phyloP scores from a whole-genome alignment of 2,113 vertebrate genomes.

The Origma solitaria region DNA sequence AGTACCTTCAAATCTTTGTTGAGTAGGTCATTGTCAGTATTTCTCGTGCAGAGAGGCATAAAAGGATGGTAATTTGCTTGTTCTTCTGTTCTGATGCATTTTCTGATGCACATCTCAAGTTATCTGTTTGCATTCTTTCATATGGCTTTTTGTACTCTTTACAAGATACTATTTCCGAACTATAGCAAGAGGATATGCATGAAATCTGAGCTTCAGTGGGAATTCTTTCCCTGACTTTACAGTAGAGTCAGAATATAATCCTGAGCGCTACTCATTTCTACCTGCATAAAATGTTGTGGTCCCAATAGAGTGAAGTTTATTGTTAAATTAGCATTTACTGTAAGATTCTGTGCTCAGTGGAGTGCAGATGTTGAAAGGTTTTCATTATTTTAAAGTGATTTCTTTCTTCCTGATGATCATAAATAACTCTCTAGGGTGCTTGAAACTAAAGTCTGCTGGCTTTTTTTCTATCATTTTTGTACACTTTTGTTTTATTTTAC shows the following conservation, averaged over 20 bases:
- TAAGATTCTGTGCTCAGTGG: not conserved
- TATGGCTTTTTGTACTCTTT: not conserved
- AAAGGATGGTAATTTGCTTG: not conserved
- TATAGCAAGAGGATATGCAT: not conserved
- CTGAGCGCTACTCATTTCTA: not conserved
- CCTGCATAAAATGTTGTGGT: not conserved
- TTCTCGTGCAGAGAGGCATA: not conserved
- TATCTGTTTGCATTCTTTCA: not conserved
- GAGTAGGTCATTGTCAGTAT: not conserved
- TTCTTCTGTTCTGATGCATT: not conserved
- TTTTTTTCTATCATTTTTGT: not conserved
- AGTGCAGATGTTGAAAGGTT: not conserved
- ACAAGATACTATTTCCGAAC: not conserved
- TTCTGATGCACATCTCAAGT: not conserved
- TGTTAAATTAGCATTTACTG: slow-evolving; percentile 16
- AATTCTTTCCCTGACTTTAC: not conserved
- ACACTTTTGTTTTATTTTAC: not conserved
- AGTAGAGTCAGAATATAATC: not conserved
- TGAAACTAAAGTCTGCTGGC: not conserved
- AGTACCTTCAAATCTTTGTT: not conserved
- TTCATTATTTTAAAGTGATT: slow-evolving; percentile 37
- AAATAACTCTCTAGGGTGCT: not conserved
- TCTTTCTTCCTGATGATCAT: slow-evolving; percentile 15
- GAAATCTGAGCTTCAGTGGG: not conserved
- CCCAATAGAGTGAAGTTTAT: not conserved